phyloP scores from a whole-genome alignment of 2,113 vertebrate genomes.

The Tachycineta bicolor region DNA sequence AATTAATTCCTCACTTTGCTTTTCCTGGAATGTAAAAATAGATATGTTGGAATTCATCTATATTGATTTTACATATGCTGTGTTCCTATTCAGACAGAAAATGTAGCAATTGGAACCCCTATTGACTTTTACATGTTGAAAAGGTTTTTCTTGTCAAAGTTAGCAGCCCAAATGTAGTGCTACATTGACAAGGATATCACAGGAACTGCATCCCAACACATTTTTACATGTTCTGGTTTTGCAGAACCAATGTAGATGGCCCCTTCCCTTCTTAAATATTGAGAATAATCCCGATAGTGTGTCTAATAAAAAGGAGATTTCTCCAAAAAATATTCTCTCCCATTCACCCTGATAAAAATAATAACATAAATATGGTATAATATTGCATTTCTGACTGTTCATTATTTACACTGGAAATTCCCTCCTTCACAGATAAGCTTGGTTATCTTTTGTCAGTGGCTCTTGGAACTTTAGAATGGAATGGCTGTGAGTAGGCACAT shows the following conservation, averaged over 20 bases:
- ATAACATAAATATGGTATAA: background rate
- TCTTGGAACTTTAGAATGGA: background rate
- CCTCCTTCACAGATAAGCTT: background rate
- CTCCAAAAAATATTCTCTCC: fast-evolving
- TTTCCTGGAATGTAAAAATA: background rate
- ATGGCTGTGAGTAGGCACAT: background rate
- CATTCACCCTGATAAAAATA: background rate
- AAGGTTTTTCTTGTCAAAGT: background rate
- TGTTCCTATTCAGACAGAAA: background rate
- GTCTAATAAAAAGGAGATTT: background rate
- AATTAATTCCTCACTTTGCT: background rate
- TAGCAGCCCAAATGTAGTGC: background rate
- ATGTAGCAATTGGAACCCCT: background rate
- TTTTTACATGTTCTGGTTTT: background rate
- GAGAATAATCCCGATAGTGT: background rate
- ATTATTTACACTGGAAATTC: background rate
- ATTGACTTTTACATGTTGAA: background rate
- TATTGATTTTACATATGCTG: background rate
- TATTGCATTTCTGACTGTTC: background rate
- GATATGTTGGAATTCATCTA: background rate
- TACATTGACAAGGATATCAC: background rate
- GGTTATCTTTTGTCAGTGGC: background rate
- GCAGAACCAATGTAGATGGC: background rate
- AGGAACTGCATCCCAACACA: background rate
- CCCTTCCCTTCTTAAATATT: background rate